Conservation (phyloP, 2,888 invertebrate genomes). For the Formica aserva region DNA sequence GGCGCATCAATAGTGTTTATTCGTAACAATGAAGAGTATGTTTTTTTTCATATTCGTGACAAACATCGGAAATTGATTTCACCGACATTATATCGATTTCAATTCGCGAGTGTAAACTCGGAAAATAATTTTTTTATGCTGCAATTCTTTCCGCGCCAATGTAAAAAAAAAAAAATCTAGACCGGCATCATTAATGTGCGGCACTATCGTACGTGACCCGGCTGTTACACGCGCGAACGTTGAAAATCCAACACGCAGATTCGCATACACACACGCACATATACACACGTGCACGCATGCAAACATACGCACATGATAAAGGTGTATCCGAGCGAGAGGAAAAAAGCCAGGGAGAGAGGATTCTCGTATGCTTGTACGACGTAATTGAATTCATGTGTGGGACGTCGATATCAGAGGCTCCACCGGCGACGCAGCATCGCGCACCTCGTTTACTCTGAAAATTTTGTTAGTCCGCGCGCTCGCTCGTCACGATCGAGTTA, state of each 20-base stretch:
- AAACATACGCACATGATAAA: neutral
- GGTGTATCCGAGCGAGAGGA: conserved; percentile 24
- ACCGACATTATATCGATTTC: conserved; percentile 21
- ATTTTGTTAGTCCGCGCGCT: conserved; percentile 57
- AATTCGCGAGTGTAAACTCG: conserved; percentile 41
- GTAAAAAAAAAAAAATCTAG: neutral
- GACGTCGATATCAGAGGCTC: conserved; percentile 62
- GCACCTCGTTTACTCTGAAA: conserved; percentile 59
- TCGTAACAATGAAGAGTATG: neutral
- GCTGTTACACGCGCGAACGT: conserved; percentile 62
- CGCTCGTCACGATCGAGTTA: conserved; percentile 57
- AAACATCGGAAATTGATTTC: conserved; percentile 29
- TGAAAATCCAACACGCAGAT: conserved; percentile 55
- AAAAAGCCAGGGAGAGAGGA: conserved; percentile 39
- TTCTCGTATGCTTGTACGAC: conserved; percentile 60
- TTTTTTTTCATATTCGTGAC: neutral
- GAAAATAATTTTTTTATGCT: conserved; percentile 57
- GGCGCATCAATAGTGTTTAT: neutral
- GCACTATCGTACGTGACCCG: conserved; percentile 61
- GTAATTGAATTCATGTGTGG: conserved; percentile 66
- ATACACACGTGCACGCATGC: neutral
- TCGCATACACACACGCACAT: conserved; percentile 21
- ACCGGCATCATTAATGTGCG: conserved; percentile 46
- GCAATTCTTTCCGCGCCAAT: conserved; percentile 34
- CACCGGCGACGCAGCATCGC: conserved; percentile 44